Base-by-base conservation (phyloP, 2,797 vertebrate species). In the Mormyrus hasselquistii region DNA sequence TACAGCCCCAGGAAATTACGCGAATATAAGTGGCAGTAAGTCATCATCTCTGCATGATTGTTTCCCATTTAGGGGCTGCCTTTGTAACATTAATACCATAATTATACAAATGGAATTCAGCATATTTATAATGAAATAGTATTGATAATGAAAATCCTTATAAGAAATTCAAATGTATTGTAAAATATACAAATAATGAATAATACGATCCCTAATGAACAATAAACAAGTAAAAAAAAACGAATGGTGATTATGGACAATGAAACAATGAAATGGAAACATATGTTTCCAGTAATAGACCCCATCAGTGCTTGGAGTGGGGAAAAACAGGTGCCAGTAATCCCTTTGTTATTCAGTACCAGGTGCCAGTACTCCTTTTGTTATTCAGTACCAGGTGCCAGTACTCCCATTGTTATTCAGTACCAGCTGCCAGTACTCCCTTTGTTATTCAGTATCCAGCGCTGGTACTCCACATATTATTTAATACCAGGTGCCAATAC, bases 41-140 rank as follows among this genome's bases (percentile, higher is more conserved):
- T 79, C 47, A 88, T 89, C 69, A 89, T 89, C 73, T 88, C 55
- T 62, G 76, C 50, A 79, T 83, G 73, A 88, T 52, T 83, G 86
- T 89, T 89, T 88, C 44, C 89, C 86, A 50, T 88, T 89, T 29
- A 89, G 25, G 65, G 50, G 16, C 14, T 29, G 65, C 86, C 86
- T 76, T 53, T 89, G 73, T 62, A 85, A 85, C 62, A 85, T 65
- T 69, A 59, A 82, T 87, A 52, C 41, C 69, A 86, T 89, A 87
- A 76, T 62, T 87, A 89, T 34, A 87, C 59, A 89, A 47, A 87
- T 14, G 38, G 16, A 65, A 38, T 76, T 52, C 69, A 57, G 65
- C 50, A 47, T 34, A 87, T 25, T 73, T 79, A 79, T 47, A 79
- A 79, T 79, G 73, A 79, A 79, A 47, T 79, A 19, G 3, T 29